phyloP scores from a whole-genome alignment of 2,888 invertebrate species.

The Calameuta filiformis region DNA sequence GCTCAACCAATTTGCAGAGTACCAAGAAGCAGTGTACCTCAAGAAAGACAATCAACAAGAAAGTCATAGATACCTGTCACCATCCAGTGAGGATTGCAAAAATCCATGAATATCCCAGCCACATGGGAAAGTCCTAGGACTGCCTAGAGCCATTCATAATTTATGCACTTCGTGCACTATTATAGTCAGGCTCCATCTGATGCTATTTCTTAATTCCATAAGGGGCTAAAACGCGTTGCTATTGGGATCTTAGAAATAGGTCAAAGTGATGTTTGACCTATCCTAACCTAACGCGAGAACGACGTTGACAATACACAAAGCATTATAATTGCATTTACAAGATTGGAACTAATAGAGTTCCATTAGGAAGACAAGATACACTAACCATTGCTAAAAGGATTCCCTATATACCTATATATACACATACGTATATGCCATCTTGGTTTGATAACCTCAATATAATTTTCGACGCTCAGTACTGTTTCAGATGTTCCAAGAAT shows the following conservation, averaged over 20 bases:
- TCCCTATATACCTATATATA: not conserved
- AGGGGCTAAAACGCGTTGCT: not conserved
- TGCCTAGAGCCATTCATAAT: conserved; percentile 28
- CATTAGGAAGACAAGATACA: not conserved
- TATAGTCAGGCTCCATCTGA: conserved; percentile 25
- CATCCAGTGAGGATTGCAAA: not conserved
- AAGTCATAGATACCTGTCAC: not conserved
- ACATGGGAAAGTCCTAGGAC: not conserved
- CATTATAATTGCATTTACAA: not conserved
- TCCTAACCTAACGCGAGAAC: not conserved
- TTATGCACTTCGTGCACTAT: conserved; percentile 34
- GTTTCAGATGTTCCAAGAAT: too few relatives aligned
- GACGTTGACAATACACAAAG: not conserved
- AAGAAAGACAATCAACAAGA: not conserved
- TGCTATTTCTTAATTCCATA: not conserved
- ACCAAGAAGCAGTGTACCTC: not conserved
- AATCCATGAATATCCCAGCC: not conserved
- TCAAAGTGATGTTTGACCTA: not conserved
- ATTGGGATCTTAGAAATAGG: not conserved
- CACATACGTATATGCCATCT: not conserved
- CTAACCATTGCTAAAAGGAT: not conserved
- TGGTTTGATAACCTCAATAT: not conserved
- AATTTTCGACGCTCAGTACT: not conserved
- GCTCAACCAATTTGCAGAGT: not conserved
- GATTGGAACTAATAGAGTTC: not conserved